Percentiles rank a stretch among this genome's conserved stretches.
phyloP scores from a whole-genome alignment of 2,888 invertebrate genomes.

The Chironomus riparius region DNA sequence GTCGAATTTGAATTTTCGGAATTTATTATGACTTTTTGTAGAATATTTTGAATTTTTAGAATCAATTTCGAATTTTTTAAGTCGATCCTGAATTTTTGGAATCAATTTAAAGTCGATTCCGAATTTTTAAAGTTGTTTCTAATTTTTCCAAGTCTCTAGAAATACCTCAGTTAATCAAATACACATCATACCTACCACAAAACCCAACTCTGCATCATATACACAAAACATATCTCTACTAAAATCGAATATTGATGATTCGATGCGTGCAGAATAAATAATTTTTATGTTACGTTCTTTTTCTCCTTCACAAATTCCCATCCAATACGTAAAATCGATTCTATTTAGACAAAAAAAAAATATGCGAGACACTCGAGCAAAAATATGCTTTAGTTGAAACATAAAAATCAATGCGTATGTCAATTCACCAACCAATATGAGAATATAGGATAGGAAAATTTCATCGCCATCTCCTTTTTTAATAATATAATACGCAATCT shows the following conservation, averaged over 20 bases:
- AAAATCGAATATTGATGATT: conserved; percentile 25
- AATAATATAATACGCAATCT: not conserved
- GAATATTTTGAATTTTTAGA: too few relatives aligned
- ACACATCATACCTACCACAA: too few relatives aligned
- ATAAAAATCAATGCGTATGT: not conserved
- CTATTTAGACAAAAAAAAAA: too few relatives aligned
- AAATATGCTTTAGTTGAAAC: not conserved
- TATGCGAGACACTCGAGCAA: too few relatives aligned
- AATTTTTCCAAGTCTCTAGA: too few relatives aligned
- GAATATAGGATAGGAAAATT: not conserved
- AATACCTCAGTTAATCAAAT: too few relatives aligned
- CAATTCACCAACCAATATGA: not conserved
- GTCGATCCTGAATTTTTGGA: too few relatives aligned
- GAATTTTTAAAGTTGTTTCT: too few relatives aligned
- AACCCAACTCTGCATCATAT: not conserved
- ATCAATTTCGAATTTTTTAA: too few relatives aligned
- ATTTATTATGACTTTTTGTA: too few relatives aligned
- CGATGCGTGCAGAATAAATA: conserved; percentile 23
- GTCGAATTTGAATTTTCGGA: too few relatives aligned
- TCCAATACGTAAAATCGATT: not conserved
- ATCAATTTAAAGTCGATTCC: too few relatives aligned
- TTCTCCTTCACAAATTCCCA: not conserved
- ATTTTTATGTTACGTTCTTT: not conserved
- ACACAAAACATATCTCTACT: conserved; percentile 18
- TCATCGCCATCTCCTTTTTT: not conserved